Conservation (phyloP, 1,140 invertebrate genomes). For the Meloidogyne floridensis region DNA sequence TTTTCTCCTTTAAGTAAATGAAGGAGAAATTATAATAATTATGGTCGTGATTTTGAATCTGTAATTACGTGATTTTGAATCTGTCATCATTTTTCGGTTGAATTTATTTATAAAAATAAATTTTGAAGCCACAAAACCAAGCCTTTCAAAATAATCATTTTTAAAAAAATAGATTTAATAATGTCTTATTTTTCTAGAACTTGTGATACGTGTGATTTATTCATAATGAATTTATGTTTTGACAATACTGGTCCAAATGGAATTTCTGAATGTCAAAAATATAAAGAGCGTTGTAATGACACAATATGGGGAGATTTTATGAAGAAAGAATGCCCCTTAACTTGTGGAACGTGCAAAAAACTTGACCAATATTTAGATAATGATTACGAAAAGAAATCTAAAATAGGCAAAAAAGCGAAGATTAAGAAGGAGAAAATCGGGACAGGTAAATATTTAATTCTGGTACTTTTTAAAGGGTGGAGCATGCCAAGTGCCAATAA, state of each 20-base stretch:
- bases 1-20: too few relatives aligned
- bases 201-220: neutral
- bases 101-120: too few relatives aligned
- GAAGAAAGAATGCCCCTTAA: slow-evolving; percentile 21
- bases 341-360: slow-evolving; percentile 10
- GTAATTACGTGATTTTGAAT: too few relatives aligned
- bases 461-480: neutral
- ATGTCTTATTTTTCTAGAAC: neutral
- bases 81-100: too few relatives aligned
- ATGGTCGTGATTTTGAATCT: too few relatives aligned
- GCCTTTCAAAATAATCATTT: too few relatives aligned
- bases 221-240: neutral
- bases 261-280: slow-evolving; percentile 9
- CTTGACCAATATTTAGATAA: neutral
- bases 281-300: slow-evolving; percentile 12
- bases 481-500: too few relatives aligned
- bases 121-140: too few relatives aligned
- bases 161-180: too few relatives aligned
- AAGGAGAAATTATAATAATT: too few relatives aligned
- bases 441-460: neutral
- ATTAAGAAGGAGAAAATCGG: neutral
- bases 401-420: neutral
- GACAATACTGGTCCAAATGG: slow-evolving; percentile 6
- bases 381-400: neutral
- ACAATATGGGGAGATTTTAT: slow-evolving; percentile 15